Conservation (phyloP, 2,113 vertebrate species). For the Leucosticte australis region DNA sequence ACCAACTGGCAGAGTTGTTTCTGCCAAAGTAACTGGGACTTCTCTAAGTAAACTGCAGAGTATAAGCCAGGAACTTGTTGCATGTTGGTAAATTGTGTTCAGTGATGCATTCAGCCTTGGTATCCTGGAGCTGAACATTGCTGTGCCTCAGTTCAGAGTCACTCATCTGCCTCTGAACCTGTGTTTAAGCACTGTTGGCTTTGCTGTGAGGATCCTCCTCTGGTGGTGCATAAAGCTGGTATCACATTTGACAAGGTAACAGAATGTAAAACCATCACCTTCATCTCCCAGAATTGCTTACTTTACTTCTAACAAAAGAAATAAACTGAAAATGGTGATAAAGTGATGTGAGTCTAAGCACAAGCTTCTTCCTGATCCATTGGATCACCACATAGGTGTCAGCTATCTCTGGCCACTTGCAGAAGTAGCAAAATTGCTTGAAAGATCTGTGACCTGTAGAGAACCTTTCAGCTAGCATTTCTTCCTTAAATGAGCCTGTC, state of each 20-base stretch:
- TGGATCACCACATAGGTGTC: neutral
- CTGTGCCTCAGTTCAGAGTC: neutral
- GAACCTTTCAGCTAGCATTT: neutral
- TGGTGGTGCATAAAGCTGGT: neutral
- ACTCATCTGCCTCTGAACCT: neutral
- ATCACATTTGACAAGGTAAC: neutral
- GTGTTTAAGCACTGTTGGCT: neutral
- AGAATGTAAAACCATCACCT: neutral
- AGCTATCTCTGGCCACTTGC: neutral
- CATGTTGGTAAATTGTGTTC: neutral
- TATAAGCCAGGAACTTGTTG: neutral
- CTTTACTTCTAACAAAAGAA: neutral
- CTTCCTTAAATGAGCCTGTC: neutral
- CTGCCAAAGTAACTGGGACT: constrained; percentile 34
- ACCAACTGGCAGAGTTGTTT: neutral
- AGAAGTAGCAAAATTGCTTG: neutral
- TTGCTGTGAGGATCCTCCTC: neutral
- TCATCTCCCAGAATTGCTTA: neutral
- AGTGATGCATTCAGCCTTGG: neutral
- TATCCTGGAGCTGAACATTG: neutral
- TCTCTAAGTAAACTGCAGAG: neutral
- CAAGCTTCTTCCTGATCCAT: neutral
- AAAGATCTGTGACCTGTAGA: neutral
- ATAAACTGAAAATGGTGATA: neutral
- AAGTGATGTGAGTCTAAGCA: neutral